Percentiles rank a stretch among this genome's conserved stretches.
Conservation (phyloP, 2,797 vertebrate genomes). For the Pseudochromis fuscus region DNA sequence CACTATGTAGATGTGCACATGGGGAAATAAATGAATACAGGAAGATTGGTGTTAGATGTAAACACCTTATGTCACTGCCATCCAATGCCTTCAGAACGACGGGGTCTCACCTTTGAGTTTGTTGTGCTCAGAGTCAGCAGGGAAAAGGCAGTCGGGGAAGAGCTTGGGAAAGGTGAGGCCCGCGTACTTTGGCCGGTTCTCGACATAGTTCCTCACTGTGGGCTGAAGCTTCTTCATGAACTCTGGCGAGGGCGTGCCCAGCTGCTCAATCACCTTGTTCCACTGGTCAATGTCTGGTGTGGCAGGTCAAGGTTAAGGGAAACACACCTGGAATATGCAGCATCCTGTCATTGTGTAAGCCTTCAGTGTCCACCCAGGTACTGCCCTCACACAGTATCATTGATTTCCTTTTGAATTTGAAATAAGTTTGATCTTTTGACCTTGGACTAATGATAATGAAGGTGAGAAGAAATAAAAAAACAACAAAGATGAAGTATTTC, state of each 20-base stretch:
- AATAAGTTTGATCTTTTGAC: no score
- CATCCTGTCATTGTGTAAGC: slow-evolving; percentile 8
- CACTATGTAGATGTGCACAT: neutral
- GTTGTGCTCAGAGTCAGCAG: slow-evolving; percentile 99
- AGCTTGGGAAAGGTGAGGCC: slow-evolving; percentile 99
- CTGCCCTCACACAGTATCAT: neutral
- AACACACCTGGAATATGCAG: slow-evolving; percentile 52
- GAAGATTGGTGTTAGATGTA: neutral
- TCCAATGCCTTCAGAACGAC: no score
- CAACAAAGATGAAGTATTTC: neutral
- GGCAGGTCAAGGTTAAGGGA: slow-evolving; percentile 85
- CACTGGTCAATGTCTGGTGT: slow-evolving; percentile 98
- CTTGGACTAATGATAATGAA: neutral
- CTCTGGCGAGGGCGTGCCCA: slow-evolving; percentile 95
- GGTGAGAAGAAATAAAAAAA: neutral
- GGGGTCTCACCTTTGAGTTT: slow-evolving; percentile 96
- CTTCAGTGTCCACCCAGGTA: neutral
- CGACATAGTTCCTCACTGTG: slow-evolving; percentile 98
- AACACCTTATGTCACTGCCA: neutral
- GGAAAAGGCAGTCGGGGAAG: slow-evolving; percentile 98
- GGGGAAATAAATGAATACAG: neutral
- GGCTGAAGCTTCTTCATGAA: slow-evolving; percentile 99
- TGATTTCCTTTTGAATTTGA: neutral
- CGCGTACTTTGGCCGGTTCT: slow-evolving; percentile 98
- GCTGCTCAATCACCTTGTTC: slow-evolving; percentile 99